A percentile compares a stretch with the other conserved stretches of the same genome.
Conservation (phyloP, 2,888 invertebrate genomes). For the Mesorhabditis spiculigera region DNA sequence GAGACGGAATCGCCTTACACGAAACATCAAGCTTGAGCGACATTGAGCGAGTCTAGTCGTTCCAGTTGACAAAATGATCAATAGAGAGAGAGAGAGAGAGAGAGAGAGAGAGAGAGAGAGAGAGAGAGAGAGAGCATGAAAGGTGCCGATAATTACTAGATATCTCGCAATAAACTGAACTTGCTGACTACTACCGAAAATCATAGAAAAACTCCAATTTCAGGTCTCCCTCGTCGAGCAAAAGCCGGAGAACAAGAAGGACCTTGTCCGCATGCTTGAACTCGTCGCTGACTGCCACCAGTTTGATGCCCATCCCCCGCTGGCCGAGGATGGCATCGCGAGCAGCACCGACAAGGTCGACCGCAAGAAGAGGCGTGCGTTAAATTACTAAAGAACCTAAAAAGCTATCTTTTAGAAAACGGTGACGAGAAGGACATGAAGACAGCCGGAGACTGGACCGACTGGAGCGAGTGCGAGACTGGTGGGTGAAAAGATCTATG, state of each 20-base stretch:
- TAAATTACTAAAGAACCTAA: conserved; percentile 1
- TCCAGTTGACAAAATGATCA: too few species aligned
- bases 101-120: conserved; percentile 3
- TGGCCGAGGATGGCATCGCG: conserved; percentile 46
- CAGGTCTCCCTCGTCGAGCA: conserved; percentile 39
- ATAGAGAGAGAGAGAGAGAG: not conserved
- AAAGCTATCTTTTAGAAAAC: conserved; percentile 24
- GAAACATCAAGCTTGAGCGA: not conserved
- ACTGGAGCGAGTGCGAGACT: conserved; percentile 36
- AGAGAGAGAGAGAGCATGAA: not conserved
- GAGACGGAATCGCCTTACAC: not conserved
- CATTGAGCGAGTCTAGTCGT: too few species aligned
- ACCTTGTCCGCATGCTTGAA: conserved; percentile 48
- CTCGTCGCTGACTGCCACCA: conserved; percentile 44
- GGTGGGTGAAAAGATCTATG: conserved; percentile 17
- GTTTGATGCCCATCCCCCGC: conserved; percentile 49
- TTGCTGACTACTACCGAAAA: not conserved
- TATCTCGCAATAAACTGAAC: not conserved
- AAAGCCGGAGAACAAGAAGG: conserved; percentile 43
- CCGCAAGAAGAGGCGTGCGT: conserved; percentile 47
- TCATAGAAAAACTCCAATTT: not conserved
- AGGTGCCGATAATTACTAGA: not conserved
- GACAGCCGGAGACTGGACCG: conserved; percentile 42
- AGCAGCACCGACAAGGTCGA: conserved; percentile 48
- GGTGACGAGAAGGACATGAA: conserved; percentile 20